Conservation (phyloP, 2,113 vertebrate genomes). For the Microcebus ravelobensis region DNA sequence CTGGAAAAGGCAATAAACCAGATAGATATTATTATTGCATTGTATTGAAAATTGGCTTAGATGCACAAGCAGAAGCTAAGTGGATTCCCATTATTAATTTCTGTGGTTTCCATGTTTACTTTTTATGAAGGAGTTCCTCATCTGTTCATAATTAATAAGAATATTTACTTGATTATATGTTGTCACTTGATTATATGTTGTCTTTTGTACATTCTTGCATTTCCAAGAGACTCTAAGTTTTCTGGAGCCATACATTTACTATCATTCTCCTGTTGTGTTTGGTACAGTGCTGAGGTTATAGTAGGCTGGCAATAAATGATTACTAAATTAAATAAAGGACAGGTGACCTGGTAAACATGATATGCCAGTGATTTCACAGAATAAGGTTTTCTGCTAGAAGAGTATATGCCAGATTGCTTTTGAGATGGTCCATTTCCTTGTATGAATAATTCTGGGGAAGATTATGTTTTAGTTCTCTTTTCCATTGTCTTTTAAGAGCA, state of each 20-base stretch:
- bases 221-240: not conserved
- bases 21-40: not conserved
- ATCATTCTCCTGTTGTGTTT: not conserved
- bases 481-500: conserved; percentile 19
- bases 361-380: not conserved
- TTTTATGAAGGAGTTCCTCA: not conserved
- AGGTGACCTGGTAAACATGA: not conserved
- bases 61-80: not conserved
- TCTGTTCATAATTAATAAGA: not conserved
- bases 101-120: conserved; percentile 5
- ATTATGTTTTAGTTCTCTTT: not conserved
- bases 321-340: not conserved
- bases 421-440: not conserved
- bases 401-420: not conserved
- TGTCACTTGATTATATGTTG: not conserved
- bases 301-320: not conserved
- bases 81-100: not conserved
- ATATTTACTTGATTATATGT: not conserved
- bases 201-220: not conserved
- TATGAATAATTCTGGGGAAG: not conserved
- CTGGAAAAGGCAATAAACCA: not conserved
- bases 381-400: not conserved
- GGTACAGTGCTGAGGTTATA: not conserved
- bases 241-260: not conserved
- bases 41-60: not conserved